Conservation (phyloP, 2,113 vertebrate genomes). For the Cyanoliseus patagonus region DNA sequence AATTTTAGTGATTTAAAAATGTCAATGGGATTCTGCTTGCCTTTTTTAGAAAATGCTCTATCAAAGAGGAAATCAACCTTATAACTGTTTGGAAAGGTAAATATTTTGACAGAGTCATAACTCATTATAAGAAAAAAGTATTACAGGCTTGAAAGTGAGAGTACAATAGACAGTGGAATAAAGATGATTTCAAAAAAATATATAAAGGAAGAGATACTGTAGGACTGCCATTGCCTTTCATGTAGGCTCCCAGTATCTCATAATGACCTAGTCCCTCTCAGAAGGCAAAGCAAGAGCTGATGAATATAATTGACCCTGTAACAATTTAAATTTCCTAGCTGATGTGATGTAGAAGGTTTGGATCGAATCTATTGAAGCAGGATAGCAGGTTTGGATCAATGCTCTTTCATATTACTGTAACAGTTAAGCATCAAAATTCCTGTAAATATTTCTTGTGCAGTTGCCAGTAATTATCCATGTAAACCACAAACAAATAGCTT, state of each 20-base stretch:
- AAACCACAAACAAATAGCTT: not conserved
- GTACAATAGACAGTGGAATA: not conserved
- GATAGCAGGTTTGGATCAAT: constrained; percentile 42
- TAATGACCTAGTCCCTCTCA: not conserved
- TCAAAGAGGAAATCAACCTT: not conserved
- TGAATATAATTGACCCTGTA: not conserved
- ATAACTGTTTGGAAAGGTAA: not conserved
- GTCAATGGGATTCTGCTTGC: not conserved
- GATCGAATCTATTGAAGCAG: constrained; percentile 7
- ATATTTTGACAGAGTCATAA: not conserved
- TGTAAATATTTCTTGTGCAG: constrained; percentile 14
- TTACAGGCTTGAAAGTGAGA: not conserved
- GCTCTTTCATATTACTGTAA: constrained; percentile 35
- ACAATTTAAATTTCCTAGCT: constrained; percentile 21
- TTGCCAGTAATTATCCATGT: not conserved
- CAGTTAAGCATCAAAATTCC: constrained; percentile 28
- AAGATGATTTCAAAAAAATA: not conserved
- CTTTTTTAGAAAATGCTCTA: not conserved
- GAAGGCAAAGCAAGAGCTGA: not conserved
- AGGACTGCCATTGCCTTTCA: not conserved
- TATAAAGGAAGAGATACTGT: not conserved
- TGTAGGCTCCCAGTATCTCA: not conserved
- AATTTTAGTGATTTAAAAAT: not conserved
- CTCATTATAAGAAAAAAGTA: not conserved
- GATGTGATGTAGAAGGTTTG: not conserved